These are phyloP conservation scores for Antigone vipio DNA, from an alignment of 2,113 vertebrate genomes.

Conservation along the genomic window DNA sequence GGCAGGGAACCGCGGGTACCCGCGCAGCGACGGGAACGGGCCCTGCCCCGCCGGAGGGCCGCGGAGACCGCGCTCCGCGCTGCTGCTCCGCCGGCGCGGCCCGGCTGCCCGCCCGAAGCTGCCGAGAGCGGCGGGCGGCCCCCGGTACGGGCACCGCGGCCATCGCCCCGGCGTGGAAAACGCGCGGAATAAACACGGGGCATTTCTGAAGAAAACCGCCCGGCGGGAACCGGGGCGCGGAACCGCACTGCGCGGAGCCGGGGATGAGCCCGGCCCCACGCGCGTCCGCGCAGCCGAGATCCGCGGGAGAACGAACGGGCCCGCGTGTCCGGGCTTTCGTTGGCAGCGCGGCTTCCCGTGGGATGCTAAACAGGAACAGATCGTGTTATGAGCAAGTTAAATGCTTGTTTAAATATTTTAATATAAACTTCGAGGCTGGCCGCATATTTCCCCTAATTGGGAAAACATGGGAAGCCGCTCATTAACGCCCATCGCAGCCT, in stretches of 20 bases:
- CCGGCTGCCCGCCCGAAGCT: neutral
- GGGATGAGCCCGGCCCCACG: neutral
- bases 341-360: constrained; percentile 17
- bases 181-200: neutral
- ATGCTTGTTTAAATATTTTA: constrained; percentile 45
- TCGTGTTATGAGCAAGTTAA: constrained; percentile 31
- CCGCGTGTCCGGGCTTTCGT: neutral
- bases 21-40: neutral
- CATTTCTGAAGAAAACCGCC: neutral
- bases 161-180: neutral
- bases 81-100: neutral
- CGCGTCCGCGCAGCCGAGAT: neutral
- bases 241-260: neutral
- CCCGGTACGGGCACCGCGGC: neutral
- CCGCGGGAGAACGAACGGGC: neutral
- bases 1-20: neutral
- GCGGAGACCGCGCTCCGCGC: neutral
- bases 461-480: neutral
- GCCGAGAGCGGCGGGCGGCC: neutral
- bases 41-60: neutral
- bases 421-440: constrained; percentile 34
- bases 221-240: neutral
- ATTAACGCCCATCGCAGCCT: neutral
- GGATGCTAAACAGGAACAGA: constrained; percentile 32
- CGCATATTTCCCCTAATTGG: constrained; percentile 27